Percentiles rank a stretch among this genome's conserved stretches.
phyloP scores from a whole-genome alignment of 2,797 vertebrate species.

The Apogon talboti region DNA sequence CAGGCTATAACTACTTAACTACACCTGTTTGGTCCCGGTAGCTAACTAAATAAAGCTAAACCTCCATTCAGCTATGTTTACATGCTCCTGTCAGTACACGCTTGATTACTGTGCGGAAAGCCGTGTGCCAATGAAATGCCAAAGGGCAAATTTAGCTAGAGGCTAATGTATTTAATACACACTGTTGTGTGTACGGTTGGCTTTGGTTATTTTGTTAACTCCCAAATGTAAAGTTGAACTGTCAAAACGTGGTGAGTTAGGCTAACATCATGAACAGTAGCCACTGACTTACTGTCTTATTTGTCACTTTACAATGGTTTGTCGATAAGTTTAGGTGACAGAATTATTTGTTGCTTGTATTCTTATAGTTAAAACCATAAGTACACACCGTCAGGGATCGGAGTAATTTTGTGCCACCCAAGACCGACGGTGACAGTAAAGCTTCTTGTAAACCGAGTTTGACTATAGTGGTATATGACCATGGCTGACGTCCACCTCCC shows the following conservation, averaged over 20 bases:
- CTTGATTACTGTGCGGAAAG: constrained; percentile 12
- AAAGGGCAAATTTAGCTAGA: not conserved
- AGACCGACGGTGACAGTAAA: not conserved
- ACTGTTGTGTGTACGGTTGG: accelerated
- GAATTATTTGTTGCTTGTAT: not conserved
- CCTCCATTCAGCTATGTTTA: constrained; percentile 51
- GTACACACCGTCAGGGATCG: not conserved
- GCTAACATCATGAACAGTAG: not conserved
- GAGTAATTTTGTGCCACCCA: not conserved
- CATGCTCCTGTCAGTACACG: constrained; percentile 46
- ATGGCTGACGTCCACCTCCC: constrained; percentile 1
- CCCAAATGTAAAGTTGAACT: too few relatives aligned
- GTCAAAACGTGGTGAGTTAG: not conserved
- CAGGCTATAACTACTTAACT: not conserved
- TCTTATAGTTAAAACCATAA: not conserved
- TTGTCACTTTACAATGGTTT: not conserved
- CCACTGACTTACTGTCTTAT: not conserved
- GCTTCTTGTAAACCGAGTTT: not conserved
- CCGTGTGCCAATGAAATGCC: not conserved
- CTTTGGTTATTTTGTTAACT: too few relatives aligned
- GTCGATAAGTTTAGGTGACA: not conserved
- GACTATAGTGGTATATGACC: not conserved
- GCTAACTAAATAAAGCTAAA: constrained; percentile 52
- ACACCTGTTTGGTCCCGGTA: not conserved
- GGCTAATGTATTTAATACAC: not conserved